Conservation (phyloP, 2,888 invertebrate species). For the Tillus elongatus region DNA sequence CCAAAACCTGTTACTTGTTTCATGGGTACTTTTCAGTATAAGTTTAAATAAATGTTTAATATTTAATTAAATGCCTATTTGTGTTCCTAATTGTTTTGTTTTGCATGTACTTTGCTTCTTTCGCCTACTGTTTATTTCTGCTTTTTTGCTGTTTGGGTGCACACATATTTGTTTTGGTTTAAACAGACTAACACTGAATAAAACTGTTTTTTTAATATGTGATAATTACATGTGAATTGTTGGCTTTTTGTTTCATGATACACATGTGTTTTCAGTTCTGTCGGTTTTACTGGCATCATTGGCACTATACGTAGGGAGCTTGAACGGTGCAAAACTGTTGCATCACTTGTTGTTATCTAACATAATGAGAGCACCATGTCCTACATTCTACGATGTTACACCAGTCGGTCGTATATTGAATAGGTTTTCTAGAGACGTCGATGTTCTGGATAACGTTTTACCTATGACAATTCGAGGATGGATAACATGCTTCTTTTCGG, state of each 20-base stretch:
- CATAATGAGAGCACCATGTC: slow-evolving; percentile 57
- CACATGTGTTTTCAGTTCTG: slow-evolving; percentile 46
- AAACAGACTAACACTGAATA: too few relatives aligned
- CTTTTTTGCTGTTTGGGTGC: too few relatives aligned
- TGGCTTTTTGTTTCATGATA: slow-evolving; percentile 14
- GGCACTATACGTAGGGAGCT: slow-evolving; percentile 57
- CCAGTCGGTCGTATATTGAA: slow-evolving; percentile 71
- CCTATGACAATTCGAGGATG: slow-evolving; percentile 65
- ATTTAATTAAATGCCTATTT: too few relatives aligned
- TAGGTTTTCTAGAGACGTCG: slow-evolving; percentile 67
- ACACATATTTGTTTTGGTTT: too few relatives aligned
- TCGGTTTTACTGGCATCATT: slow-evolving; percentile 58
- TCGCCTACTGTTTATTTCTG: too few relatives aligned
- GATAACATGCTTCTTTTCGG: slow-evolving; percentile 58
- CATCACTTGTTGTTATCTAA: slow-evolving; percentile 56
- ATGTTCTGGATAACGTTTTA: slow-evolving; percentile 61
- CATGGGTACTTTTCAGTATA: too few relatives aligned
- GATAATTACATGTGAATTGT: too few relatives aligned
- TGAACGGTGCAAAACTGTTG: slow-evolving; percentile 53
- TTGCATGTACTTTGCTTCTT: too few relatives aligned
- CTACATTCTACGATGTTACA: slow-evolving; percentile 72
- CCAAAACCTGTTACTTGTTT: too few relatives aligned
- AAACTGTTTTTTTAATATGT: too few relatives aligned
- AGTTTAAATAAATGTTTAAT: too few relatives aligned
- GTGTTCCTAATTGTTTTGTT: too few relatives aligned